These are phyloP conservation scores for Taenioides sp. DNA, from an alignment of 2,797 vertebrate species.

Conservation along the genomic window DNA sequence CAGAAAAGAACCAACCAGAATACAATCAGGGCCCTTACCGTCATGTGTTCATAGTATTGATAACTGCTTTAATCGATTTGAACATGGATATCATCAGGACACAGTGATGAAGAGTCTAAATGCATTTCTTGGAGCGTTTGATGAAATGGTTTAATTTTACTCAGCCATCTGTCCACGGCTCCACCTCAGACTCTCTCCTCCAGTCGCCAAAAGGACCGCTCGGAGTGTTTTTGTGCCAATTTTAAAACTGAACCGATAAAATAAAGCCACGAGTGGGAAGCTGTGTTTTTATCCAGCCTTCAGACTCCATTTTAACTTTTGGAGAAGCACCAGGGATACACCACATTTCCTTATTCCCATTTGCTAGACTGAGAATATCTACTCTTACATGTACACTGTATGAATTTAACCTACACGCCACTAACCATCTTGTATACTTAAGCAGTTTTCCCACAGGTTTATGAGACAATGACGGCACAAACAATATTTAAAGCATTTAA, in stretches of 20 bases:
- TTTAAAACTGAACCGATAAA: constrained; percentile 33
- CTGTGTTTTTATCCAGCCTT: constrained; percentile 31
- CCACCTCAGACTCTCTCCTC: constrained; percentile 52
- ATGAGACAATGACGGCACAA: background rate
- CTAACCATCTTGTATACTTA: too few species aligned
- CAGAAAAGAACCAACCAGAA: background rate
- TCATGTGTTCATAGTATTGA: background rate
- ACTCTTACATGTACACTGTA: background rate
- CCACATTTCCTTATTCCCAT: constrained; percentile 25
- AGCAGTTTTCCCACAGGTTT: too few species aligned
- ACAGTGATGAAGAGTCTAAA: constrained; percentile 23
- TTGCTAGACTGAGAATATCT: constrained; percentile 8
- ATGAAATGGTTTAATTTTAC: constrained; percentile 56
- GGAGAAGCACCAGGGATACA: constrained; percentile 11
- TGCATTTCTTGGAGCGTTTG: constrained; percentile 29
- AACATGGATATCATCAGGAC: too few species aligned
- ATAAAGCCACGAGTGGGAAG: constrained; percentile 36
- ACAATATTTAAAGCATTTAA: too few species aligned
- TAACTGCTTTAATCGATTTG: background rate
- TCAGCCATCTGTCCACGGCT: constrained; percentile 63
- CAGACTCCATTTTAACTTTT: constrained; percentile 32
- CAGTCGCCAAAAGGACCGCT: constrained; percentile 38
- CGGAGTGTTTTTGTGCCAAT: constrained; percentile 37
- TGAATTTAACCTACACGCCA: background rate
- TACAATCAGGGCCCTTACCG: background rate